These are phyloP conservation scores for Elephas maximus DNA, from an alignment of 2,113 vertebrate species.

Conservation along the genomic window DNA sequence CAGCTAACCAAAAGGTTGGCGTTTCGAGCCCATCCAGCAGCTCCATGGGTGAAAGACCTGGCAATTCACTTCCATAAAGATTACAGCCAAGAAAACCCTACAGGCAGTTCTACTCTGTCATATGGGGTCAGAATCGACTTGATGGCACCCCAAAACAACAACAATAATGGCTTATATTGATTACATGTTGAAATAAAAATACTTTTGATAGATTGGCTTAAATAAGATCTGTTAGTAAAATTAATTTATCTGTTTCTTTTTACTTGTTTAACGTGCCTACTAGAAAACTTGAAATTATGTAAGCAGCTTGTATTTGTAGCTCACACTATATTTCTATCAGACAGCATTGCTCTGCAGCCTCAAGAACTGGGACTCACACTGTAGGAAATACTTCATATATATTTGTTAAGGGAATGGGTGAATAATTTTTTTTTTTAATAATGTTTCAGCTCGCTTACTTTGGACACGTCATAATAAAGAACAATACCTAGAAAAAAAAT, in stretches of 20 bases:
- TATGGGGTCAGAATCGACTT: neutral
- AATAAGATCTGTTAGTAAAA: neutral
- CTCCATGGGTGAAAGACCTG: neutral
- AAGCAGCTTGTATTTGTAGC: no score
- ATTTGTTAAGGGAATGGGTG: neutral
- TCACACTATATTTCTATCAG: neutral
- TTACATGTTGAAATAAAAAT: neutral
- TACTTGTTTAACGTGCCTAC: neutral
- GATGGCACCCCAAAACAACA: neutral
- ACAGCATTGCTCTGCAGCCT: neutral
- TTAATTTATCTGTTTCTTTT: conserved; percentile 10
- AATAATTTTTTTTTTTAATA: neutral
- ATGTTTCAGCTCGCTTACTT: neutral
- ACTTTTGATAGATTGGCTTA: neutral
- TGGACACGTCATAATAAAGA: no score
- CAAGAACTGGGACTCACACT: neutral
- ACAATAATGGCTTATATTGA: neutral
- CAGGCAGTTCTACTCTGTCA: neutral
- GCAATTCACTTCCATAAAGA: neutral
- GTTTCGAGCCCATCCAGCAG: no score
- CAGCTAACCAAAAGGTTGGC: no score
- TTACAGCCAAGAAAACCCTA: neutral
- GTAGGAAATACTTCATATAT: neutral
- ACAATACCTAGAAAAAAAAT: no score
- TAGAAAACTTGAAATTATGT: neutral